These are phyloP conservation scores for Entomobrya proxima DNA, from an alignment of 2,888 invertebrate species.

Conservation along the genomic window DNA sequence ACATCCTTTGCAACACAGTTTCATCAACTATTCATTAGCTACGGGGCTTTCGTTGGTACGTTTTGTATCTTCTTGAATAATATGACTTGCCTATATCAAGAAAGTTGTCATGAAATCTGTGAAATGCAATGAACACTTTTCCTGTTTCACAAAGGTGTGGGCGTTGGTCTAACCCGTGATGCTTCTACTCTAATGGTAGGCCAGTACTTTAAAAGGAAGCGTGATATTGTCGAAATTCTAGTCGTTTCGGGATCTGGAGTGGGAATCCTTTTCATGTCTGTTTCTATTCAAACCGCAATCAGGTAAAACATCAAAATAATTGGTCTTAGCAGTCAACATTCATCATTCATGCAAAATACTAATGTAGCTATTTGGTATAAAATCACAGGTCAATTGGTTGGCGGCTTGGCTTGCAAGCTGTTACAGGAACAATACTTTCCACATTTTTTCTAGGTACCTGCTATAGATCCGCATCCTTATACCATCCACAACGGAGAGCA, in stretches of 20 bases:
- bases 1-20: conserved; percentile 79
- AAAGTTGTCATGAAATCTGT: not conserved
- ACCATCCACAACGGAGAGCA: conserved; percentile 90
- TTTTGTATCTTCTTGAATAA: conserved; percentile 21
- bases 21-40: conserved; percentile 84
- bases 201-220: conserved; percentile 89
- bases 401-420: conserved; percentile 89
- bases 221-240: conserved; percentile 93
- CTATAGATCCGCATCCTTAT: conserved; percentile 89
- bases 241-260: conserved; percentile 91
- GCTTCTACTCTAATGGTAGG: conserved; percentile 93
- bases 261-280: conserved; percentile 86
- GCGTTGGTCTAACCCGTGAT: conserved; percentile 90
- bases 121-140: no score
- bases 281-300: conserved; percentile 70
- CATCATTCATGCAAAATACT: no score
- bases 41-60: conserved; percentile 81
- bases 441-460: conserved; percentile 91
- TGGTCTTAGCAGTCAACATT: no score
- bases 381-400: conserved; percentile 84
- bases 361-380: not conserved
- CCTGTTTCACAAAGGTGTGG: no score
- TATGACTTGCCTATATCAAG: not conserved
- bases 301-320: no score
- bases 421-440: conserved; percentile 89